Evolutionary conservation across 2,888 invertebrate species (phyloP).

Genomic region (Trissolcus brochymenae): DNA sequence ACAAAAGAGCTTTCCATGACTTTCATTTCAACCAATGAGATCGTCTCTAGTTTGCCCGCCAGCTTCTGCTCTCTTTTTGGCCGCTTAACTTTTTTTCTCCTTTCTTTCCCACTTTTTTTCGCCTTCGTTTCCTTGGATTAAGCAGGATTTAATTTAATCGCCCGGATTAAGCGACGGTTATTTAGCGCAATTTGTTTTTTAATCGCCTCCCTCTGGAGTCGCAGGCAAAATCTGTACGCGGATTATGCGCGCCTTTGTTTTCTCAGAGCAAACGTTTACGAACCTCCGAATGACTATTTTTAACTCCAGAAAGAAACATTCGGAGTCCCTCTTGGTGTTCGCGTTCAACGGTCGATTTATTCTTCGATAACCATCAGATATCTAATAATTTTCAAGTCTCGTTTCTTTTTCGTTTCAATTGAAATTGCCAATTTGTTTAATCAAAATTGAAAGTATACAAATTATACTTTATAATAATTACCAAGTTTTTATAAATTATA

Average conservation of each 20-base stretch:
- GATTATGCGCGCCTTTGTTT: slow-evolving; percentile 57
- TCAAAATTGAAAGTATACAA: too few species aligned
- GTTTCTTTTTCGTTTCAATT: too few species aligned
- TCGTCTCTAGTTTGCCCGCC: neutral
- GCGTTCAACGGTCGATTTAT: too few species aligned
- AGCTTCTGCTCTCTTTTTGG: neutral
- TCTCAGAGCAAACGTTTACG: slow-evolving; percentile 41
- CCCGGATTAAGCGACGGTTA: slow-evolving; percentile 34
- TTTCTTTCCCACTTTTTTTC: slow-evolving; percentile 1
- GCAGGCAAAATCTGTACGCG: slow-evolving; percentile 22
- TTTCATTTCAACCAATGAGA: slow-evolving; percentile 7
- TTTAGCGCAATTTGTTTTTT: slow-evolving; percentile 39
- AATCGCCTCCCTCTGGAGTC: slow-evolving; percentile 21
- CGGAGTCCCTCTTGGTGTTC: too few species aligned
- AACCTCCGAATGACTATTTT: slow-evolving; percentile 60
- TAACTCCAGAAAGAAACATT: slow-evolving; percentile 58
- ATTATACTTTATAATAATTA: too few species aligned
- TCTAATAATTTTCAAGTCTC: too few species aligned
- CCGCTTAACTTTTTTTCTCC: neutral
- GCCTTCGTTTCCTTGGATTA: slow-evolving; percentile 21
- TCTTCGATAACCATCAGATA: too few species aligned
- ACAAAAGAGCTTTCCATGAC: slow-evolving; percentile 18
- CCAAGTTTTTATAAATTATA: too few species aligned
- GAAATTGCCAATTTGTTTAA: too few species aligned
- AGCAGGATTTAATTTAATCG: slow-evolving; percentile 29